Percentiles rank a stretch among this genome's conserved stretches.
Evolutionary conservation across 2,797 vertebrate species (phyloP).

Genomic region (Etheostoma perlongum): DNA sequence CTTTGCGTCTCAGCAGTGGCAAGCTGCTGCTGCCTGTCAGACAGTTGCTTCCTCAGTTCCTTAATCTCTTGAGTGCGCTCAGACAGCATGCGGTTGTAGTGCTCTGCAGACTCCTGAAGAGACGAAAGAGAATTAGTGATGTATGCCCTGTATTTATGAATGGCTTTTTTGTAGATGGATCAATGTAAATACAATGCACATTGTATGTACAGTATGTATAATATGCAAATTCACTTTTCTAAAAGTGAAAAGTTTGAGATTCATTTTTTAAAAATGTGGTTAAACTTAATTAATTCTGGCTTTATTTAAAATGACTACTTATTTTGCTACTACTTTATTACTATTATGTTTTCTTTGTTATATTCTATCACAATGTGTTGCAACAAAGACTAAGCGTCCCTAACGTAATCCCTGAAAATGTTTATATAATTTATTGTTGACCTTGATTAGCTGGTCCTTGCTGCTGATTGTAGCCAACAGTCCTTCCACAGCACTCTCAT

Average conservation of each 20-base stretch:
- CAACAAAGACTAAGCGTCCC: background rate
- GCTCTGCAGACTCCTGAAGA: constrained; percentile 83
- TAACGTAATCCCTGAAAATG: background rate
- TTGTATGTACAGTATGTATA: background rate
- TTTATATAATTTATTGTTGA: constrained; percentile 48
- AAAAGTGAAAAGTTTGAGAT: background rate
- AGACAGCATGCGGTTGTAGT: constrained; percentile 80
- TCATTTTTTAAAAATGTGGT: no score
- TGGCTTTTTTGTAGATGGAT: background rate
- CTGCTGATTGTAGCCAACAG: constrained; percentile 84
- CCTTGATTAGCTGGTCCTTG: constrained; percentile 88
- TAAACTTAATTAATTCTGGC: background rate
- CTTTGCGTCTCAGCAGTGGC: constrained; percentile 73
- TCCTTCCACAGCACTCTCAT: constrained; percentile 84
- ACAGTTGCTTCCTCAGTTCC: constrained; percentile 82
- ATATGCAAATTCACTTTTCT: background rate
- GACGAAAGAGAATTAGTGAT: background rate
- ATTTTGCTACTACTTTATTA: background rate
- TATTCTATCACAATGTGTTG: background rate
- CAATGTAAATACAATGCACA: background rate
- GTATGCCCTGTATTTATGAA: background rate
- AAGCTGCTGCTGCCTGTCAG: constrained; percentile 80
- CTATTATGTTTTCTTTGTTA: background rate
- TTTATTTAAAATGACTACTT: background rate
- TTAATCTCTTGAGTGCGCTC: constrained; percentile 82